phyloP scores from a whole-genome alignment of 1,140 invertebrate genomes.

The Leucophenga varia region DNA sequence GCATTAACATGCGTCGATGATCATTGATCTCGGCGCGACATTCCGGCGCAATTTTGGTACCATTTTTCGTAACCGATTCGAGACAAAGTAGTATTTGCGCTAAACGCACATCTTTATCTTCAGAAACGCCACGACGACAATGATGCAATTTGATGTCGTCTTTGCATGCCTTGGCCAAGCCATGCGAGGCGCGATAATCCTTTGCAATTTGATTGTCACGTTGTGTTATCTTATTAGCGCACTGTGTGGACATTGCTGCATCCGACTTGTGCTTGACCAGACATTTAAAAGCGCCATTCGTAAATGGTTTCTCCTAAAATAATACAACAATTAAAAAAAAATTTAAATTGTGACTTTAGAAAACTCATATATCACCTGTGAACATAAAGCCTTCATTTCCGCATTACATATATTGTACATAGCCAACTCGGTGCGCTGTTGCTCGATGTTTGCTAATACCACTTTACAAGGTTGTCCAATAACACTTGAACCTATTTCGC shows the following conservation, averaged over 20 bases:
- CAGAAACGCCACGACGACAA: constrained; percentile 71
- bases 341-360: not conserved
- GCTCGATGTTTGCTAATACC: constrained; percentile 88
- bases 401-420: constrained; percentile 86
- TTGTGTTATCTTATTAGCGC: constrained; percentile 80
- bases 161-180: constrained; percentile 83
- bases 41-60: constrained; percentile 68
- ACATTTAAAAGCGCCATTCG: constrained; percentile 89
- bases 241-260: constrained; percentile 68
- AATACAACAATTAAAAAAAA: not conserved
- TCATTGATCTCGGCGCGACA: constrained; percentile 88
- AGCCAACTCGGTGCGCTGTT: constrained; percentile 86
- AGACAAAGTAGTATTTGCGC: constrained; percentile 92
- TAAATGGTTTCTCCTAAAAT: constrained; percentile 60
- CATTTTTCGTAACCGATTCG: constrained; percentile 81
- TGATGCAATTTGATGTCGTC: constrained; percentile 85
- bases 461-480: constrained; percentile 77
- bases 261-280: constrained; percentile 84
- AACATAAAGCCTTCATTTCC: constrained; percentile 74
- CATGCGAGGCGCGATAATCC: constrained; percentile 89
- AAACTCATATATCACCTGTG: constrained; percentile 49
- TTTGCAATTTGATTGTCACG: constrained; percentile 85
- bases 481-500: constrained; percentile 67
- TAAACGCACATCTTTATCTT: constrained; percentile 80
- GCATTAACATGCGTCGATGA: constrained; percentile 86